phyloP scores from a whole-genome alignment of 2,888 invertebrate genomes.

The Matsumyia berberina region DNA sequence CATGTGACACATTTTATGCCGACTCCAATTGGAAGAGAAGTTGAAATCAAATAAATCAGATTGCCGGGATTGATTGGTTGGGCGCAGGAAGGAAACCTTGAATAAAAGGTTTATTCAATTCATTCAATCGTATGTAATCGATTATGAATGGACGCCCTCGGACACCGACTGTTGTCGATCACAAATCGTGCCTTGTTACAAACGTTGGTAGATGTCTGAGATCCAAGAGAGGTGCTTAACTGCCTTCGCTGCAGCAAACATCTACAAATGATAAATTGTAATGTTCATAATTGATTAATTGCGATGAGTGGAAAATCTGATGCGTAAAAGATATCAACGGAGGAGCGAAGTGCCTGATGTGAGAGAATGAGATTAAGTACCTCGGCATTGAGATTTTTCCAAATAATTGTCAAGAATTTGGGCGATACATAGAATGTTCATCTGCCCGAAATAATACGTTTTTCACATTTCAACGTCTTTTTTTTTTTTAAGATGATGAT shows the following conservation, averaged over 20 bases:
- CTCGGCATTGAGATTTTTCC: no score
- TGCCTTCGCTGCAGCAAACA: constrained; percentile 1
- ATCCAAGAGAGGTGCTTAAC: neutral
- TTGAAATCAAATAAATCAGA: constrained; percentile 19
- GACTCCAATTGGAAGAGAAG: neutral
- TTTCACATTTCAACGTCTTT: no score
- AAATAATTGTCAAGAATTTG: no score
- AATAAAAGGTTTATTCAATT: constrained; percentile 30
- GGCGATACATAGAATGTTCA: no score
- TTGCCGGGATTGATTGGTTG: constrained; percentile 13
- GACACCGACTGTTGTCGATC: constrained; percentile 10
- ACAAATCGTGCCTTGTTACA: constrained; percentile 20
- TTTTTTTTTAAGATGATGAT: no score
- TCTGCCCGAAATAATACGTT: no score
- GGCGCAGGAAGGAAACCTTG: neutral
- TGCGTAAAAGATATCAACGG: constrained; percentile 7
- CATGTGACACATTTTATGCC: constrained; percentile 12
- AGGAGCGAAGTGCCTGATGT: neutral
- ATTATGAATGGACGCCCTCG: constrained; percentile 29
- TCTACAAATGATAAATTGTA: neutral
- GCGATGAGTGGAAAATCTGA: constrained; percentile 20
- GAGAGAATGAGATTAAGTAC: neutral
- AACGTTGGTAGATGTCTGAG: constrained; percentile 3
- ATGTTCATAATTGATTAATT: constrained; percentile 40
- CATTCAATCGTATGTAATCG: constrained; percentile 32